These are phyloP conservation scores for Andricus grossulariae DNA, from an alignment of 1,140 invertebrate species.

Conservation along the genomic window DNA sequence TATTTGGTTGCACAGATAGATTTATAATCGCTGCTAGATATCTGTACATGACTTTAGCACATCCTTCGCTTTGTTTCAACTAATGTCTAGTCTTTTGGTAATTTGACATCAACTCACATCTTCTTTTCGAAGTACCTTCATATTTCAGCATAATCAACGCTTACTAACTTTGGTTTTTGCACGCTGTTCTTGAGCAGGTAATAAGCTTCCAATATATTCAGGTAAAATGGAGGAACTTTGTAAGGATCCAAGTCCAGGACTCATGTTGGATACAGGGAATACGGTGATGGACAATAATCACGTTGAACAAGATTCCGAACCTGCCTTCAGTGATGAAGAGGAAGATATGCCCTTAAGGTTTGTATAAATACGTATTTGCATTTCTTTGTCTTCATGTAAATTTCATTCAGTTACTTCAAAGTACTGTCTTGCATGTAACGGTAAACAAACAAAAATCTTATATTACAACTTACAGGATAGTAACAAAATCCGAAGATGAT, in stretches of 20 bases:
- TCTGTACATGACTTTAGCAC: too few species aligned
- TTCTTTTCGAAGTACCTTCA: constrained; percentile 28
- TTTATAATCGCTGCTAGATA: too few species aligned
- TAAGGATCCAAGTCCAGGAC: constrained; percentile 77
- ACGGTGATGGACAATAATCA: constrained; percentile 72
- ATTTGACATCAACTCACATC: not conserved
- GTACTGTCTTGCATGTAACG: not conserved
- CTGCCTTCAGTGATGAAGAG: constrained; percentile 89
- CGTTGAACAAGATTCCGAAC: constrained; percentile 79
- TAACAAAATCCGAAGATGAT: constrained; percentile 79
- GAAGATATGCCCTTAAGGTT: constrained; percentile 78
- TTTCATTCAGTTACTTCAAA: not conserved
- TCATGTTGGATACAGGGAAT: constrained; percentile 62
- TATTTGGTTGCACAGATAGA: too few species aligned
- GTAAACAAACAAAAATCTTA: not conserved
- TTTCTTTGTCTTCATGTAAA: not conserved
- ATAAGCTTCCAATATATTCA: constrained; percentile 74
- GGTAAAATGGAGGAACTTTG: constrained; percentile 77
- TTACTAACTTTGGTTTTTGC: constrained; percentile 70
- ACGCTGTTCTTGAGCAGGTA: constrained; percentile 68
- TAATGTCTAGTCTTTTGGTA: constrained; percentile 8
- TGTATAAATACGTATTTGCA: not conserved
- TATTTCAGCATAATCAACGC: constrained; percentile 61
- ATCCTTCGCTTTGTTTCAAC: not conserved
- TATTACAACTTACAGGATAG: constrained; percentile 59